These are phyloP conservation scores for Spisula solida DNA, from an alignment of 2,888 invertebrate species.

Conservation along the genomic window DNA sequence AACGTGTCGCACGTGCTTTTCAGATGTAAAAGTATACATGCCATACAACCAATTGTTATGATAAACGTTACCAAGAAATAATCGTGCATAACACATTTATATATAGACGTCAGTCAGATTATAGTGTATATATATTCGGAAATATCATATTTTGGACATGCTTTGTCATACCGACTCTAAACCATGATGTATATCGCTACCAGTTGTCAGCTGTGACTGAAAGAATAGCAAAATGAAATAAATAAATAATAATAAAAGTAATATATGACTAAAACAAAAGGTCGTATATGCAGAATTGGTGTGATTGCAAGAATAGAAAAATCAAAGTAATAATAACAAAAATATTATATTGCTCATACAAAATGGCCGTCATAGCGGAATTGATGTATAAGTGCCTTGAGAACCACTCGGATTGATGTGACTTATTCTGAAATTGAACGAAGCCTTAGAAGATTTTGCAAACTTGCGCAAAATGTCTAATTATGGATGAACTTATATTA, in stretches of 20 bases:
- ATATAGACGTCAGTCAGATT: conserved; percentile 8
- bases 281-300: no score
- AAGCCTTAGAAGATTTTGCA: no score
- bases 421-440: no score
- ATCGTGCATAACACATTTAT: not conserved
- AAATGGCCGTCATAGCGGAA: no score
- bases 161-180: conserved; percentile 32
- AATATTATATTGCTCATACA: no score
- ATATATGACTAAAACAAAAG: not conserved
- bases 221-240: conserved; percentile 24
- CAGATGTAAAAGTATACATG: not conserved
- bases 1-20: not conserved
- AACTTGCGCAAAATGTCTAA: no score
- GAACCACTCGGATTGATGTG: no score
- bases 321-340: no score
- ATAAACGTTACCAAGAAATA: not conserved
- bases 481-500: no score
- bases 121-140: conserved; percentile 3
- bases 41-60: not conserved
- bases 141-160: conserved; percentile 28
- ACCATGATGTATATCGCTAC: conserved; percentile 11
- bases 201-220: conserved; percentile 48
- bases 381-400: no score
- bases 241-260: conserved; percentile 5
- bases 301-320: no score